phyloP scores from a whole-genome alignment of 2,888 invertebrate genomes.

The Junonia oenone region DNA sequence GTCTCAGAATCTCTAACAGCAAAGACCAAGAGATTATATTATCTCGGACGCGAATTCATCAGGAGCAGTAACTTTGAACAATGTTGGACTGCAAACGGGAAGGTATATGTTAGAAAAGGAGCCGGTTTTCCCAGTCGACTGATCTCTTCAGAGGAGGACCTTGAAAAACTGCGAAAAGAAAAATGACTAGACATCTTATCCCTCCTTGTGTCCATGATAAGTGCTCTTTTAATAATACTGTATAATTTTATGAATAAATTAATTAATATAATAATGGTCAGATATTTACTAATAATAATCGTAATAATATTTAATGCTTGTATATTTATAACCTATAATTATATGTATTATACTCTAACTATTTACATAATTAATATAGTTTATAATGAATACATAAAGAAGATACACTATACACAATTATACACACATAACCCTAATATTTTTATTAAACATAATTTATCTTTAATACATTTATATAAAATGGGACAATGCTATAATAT shows the following conservation, averaged over 20 bases:
- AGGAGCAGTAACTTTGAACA: neutral
- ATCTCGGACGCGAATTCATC: conserved; percentile 3
- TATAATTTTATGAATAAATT: neutral
- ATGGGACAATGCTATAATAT: too few relatives aligned
- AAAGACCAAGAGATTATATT: neutral
- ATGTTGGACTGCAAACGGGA: conserved; percentile 6
- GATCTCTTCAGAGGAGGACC: conserved; percentile 3
- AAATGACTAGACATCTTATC: neutral
- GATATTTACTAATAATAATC: neutral
- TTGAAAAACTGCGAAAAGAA: neutral
- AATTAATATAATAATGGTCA: neutral
- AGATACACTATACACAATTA: too few relatives aligned
- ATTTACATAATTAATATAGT: too few relatives aligned
- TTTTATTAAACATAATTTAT: too few relatives aligned
- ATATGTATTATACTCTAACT: too few relatives aligned
- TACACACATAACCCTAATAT: too few relatives aligned
- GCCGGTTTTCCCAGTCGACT: neutral
- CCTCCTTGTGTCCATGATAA: too few relatives aligned
- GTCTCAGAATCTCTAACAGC: conserved; percentile 2
- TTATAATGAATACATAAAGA: too few relatives aligned
- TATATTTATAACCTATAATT: too few relatives aligned
- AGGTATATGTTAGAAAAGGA: neutral
- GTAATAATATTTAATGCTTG: too few relatives aligned
- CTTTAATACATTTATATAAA: too few relatives aligned
- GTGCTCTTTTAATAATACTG: too few relatives aligned